A percentile compares a stretch with the other conserved stretches of the same genome.
Evolutionary conservation across 2,888 invertebrate species (phyloP).

Genomic region (Salpingus planirostris): DNA sequence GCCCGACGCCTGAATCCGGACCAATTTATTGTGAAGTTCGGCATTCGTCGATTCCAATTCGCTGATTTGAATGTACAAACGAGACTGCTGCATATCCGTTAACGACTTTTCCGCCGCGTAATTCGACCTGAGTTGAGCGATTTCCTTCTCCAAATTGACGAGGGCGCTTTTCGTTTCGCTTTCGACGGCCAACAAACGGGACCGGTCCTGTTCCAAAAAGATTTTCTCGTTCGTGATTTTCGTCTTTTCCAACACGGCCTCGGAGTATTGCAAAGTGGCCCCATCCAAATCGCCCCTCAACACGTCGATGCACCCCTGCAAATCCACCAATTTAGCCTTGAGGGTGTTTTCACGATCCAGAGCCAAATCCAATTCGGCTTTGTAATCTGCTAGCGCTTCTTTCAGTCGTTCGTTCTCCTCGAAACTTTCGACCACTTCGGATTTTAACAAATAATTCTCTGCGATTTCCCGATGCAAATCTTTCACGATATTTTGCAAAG

Average conservation of each 20-base stretch:
- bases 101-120: constrained; percentile 25
- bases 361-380: constrained; percentile 41
- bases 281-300: constrained; percentile 61
- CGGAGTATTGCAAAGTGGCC: constrained; percentile 63
- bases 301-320: constrained; percentile 45
- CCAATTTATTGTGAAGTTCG: constrained; percentile 35
- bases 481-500: constrained; percentile 28
- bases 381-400: too few species aligned
- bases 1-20: constrained; percentile 25
- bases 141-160: constrained; percentile 3
- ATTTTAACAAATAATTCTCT: constrained; percentile 48
- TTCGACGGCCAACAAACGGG: constrained; percentile 40
- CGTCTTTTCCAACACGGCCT: constrained; percentile 63
- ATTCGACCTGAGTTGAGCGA: background rate
- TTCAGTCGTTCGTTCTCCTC: constrained; percentile 33
- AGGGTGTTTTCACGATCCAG: constrained; percentile 17
- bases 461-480: constrained; percentile 45
- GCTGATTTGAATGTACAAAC: constrained; percentile 39
- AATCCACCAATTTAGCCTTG: constrained; percentile 28
- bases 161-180: constrained; percentile 4
- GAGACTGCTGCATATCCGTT: constrained; percentile 41
- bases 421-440: constrained; percentile 47
- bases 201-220: constrained; percentile 55
- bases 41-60: constrained; percentile 39
- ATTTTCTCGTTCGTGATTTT: constrained; percentile 63